Conservation (phyloP, 1,140 invertebrate species). For the Aethina tumida region DNA sequence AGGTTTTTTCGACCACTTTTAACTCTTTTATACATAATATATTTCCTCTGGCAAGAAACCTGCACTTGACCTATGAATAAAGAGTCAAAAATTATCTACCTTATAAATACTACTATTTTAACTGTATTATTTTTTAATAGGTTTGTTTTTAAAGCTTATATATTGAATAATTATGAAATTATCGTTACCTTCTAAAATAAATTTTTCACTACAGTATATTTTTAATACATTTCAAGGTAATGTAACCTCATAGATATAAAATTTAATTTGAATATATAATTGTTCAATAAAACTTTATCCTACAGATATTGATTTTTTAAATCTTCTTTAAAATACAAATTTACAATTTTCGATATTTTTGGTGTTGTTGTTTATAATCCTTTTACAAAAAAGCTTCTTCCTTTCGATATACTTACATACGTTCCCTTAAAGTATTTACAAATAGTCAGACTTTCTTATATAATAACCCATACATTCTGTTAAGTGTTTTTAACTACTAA, state of each 20-base stretch:
- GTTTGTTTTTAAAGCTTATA: conserved; percentile 24
- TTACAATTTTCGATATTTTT: conserved; percentile 29
- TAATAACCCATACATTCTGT: conserved; percentile 7
- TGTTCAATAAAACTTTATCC: conserved; percentile 24
- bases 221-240: conserved; percentile 27
- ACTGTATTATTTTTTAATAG: conserved; percentile 18
- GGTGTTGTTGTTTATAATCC: conserved; percentile 20
- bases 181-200: conserved; percentile 26
- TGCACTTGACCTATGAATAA: conserved; percentile 19
- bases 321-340: conserved; percentile 27
- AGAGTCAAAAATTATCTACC: conserved; percentile 26
- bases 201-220: conserved; percentile 28
- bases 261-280: conserved; percentile 29
- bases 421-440: conserved; percentile 5
- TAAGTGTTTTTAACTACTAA: conserved; percentile 13
- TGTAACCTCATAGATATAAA: conserved; percentile 30
- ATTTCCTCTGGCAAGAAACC: conserved; percentile 11
- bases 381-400: conserved; percentile 12
- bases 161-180: conserved; percentile 22
- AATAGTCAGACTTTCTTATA: conserved; percentile 3
- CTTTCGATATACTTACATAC: conserved; percentile 15
- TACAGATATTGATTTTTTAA: conserved; percentile 22
- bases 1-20: conserved; percentile 13
- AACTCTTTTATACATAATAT: conserved; percentile 4
- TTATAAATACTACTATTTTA: conserved; percentile 25